phyloP scores from a whole-genome alignment of 2,113 vertebrate genomes.

The Oncorhynchus clarkii region DNA sequence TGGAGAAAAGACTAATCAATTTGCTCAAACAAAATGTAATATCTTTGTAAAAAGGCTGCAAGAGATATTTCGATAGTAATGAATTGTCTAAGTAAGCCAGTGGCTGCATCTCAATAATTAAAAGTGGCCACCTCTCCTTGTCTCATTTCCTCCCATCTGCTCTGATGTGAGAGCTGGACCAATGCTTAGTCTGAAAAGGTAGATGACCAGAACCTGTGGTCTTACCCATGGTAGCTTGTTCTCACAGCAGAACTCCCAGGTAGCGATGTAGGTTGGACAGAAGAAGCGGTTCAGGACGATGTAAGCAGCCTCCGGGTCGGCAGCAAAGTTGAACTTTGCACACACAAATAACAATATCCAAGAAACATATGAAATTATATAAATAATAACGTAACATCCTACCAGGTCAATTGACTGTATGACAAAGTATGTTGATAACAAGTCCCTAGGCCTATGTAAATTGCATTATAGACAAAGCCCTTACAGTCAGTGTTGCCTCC shows the following conservation, averaged over 20 bases:
- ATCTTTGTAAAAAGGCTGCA: too few species aligned
- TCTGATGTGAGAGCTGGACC: not conserved
- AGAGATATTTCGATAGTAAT: too few species aligned
- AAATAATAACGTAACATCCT: too few species aligned
- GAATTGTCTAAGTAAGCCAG: too few species aligned
- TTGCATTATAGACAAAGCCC: not conserved
- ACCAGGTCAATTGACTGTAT: too few species aligned
- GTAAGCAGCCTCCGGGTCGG: constrained; percentile 74
- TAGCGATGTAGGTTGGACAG: constrained; percentile 73
- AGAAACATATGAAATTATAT: not conserved
- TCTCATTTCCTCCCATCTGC: not conserved
- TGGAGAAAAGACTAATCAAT: not conserved
- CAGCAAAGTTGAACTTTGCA: constrained; percentile 76
- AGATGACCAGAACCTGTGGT: too few species aligned
- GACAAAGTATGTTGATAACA: too few species aligned
- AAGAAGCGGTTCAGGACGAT: constrained; percentile 69
- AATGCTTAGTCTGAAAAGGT: too few species aligned
- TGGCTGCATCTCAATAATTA: too few species aligned
- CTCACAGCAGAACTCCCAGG: constrained; percentile 74
- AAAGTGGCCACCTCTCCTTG: too few species aligned
- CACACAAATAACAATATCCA: constrained; percentile 32
- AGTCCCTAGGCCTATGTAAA: too few species aligned
- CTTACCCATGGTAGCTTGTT: constrained; percentile 71
- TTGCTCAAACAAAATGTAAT: not conserved
- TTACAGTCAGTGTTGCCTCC: constrained; percentile 71